Evolutionary conservation across 2,888 invertebrate genomes (phyloP).

Genomic region (Volucella inflata): DNA sequence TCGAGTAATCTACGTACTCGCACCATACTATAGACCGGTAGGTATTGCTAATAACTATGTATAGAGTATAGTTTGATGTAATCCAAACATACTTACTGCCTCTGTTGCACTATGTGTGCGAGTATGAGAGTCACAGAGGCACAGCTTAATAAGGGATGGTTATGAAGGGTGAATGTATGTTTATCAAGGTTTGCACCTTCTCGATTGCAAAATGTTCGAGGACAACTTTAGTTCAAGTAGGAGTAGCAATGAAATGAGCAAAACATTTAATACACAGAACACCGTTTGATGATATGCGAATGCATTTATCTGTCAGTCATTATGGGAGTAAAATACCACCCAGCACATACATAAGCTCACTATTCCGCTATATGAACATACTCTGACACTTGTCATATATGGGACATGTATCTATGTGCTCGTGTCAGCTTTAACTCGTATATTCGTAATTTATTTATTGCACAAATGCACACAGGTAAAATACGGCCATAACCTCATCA

Average conservation of each 20-base stretch:
- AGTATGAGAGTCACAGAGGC: not conserved
- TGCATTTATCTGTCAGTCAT: constrained; percentile 45
- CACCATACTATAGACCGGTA: constrained; percentile 22
- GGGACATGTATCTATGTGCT: constrained; percentile 26
- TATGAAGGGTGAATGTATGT: constrained; percentile 9
- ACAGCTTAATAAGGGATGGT: not conserved
- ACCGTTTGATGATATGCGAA: constrained; percentile 72
- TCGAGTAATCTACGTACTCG: constrained; percentile 52
- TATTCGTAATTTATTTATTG: constrained; percentile 56
- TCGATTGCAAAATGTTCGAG: not conserved
- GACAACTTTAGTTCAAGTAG: not conserved
- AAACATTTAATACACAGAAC: constrained; percentile 64
- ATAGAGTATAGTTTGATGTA: not conserved
- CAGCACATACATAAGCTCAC: not conserved
- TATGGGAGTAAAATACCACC: not conserved
- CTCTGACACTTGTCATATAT: not conserved
- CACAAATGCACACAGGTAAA: constrained; percentile 46
- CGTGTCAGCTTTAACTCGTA: constrained; percentile 1
- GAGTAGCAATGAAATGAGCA: constrained; percentile 63
- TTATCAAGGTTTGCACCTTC: constrained; percentile 6
- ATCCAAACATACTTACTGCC: constrained; percentile 55
- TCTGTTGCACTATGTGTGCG: constrained; percentile 17
- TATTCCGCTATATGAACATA: too few species aligned
- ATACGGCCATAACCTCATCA: constrained; percentile 23
- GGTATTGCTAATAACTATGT: constrained; percentile 42